A percentile compares a stretch with the other conserved stretches of the same genome.
These are phyloP conservation scores for Chitala chitala DNA, from an alignment of 2,113 vertebrate genomes.

Conservation along the genomic window DNA sequence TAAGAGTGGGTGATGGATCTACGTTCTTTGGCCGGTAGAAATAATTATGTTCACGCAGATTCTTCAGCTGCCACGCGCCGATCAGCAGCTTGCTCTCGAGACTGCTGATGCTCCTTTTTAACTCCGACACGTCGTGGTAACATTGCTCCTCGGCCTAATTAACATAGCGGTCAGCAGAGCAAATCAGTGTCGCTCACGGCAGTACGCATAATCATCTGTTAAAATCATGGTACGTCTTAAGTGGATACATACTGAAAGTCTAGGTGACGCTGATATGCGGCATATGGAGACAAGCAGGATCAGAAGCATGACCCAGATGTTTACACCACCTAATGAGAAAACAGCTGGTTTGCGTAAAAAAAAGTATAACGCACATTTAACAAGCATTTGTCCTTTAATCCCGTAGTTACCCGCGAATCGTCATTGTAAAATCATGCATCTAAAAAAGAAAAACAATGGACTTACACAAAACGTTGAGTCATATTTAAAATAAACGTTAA, in stretches of 20 bases:
- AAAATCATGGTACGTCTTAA: not conserved
- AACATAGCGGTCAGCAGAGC: not conserved
- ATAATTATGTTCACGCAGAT: constrained; percentile 64
- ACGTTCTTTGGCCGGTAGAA: constrained; percentile 40
- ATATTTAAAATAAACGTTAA: too few relatives aligned
- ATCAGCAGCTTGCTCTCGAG: constrained; percentile 68
- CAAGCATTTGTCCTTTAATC: not conserved
- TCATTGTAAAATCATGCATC: too few relatives aligned
- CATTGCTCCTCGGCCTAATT: constrained; percentile 61
- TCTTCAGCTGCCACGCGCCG: constrained; percentile 63
- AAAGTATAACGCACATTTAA: not conserved
- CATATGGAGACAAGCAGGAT: constrained; percentile 52
- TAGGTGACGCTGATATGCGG: constrained; percentile 41
- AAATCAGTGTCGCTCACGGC: too few relatives aligned
- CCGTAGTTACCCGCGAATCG: too few relatives aligned
- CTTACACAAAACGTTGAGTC: not conserved
- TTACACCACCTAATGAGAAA: not conserved
- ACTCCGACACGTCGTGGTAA: constrained; percentile 55
- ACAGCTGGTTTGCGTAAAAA: not conserved
- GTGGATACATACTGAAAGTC: constrained; percentile 55
- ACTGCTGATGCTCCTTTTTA: constrained; percentile 61
- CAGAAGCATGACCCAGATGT: constrained; percentile 34
- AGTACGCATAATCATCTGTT: too few relatives aligned
- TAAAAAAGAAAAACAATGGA: too few relatives aligned
- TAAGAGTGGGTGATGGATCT: constrained; percentile 33